phyloP scores from a whole-genome alignment of 1,140 invertebrate genomes.

The Euschistus heros region DNA sequence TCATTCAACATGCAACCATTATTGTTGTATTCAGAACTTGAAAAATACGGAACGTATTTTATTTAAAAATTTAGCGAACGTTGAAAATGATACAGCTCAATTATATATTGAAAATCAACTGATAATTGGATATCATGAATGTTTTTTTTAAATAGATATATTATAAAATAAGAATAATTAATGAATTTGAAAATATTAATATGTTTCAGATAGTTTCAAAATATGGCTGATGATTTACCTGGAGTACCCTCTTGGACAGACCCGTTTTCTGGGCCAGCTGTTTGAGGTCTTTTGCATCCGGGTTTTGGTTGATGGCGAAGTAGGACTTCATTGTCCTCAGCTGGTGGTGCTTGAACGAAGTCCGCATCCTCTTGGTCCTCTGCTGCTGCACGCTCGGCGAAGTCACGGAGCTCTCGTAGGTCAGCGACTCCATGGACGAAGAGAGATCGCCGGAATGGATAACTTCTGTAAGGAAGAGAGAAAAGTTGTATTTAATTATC shows the following conservation, averaged over 20 bases:
- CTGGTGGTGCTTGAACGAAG: slow-evolving; percentile 97
- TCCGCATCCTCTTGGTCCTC: slow-evolving; percentile 85
- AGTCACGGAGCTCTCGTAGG: slow-evolving; percentile 55
- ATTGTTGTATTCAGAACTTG: no score
- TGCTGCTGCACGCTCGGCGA: slow-evolving; percentile 47
- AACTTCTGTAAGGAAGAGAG: slow-evolving; percentile 45
- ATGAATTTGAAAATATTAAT: no score
- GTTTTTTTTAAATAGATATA: no score
- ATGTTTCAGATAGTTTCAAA: no score
- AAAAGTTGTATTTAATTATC: no score
- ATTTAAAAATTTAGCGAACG: no score
- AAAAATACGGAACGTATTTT: no score
- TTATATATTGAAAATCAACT: no score
- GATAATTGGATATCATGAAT: no score
- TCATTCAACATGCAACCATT: no score
- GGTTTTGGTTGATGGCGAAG: slow-evolving; percentile 98
- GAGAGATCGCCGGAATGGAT: slow-evolving; percentile 59
- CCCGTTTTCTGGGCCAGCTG: slow-evolving; percentile 96
- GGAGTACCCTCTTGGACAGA: slow-evolving; percentile 91
- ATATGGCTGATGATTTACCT: slow-evolving; percentile 63
- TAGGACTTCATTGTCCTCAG: slow-evolving; percentile 97
- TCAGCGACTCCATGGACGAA: slow-evolving; percentile 64
- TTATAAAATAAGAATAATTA: no score
- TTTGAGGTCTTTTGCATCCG: slow-evolving; percentile 95
- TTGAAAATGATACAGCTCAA: no score